Evolutionary conservation across 2,888 invertebrate genomes (phyloP).

Genomic region (Piscicola geometra): DNA sequence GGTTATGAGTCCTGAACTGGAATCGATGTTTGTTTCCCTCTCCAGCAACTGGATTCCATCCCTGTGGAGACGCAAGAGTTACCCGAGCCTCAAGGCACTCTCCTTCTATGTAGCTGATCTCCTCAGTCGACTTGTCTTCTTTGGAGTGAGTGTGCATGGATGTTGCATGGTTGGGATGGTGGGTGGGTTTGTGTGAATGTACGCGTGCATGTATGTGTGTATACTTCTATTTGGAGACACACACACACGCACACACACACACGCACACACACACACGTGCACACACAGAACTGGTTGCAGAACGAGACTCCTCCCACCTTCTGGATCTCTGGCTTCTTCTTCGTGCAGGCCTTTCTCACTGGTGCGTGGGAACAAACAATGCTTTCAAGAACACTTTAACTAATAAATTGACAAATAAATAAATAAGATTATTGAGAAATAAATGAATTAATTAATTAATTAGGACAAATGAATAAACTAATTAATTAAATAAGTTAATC

Average conservation of each 20-base stretch:
- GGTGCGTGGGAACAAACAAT: too few relatives aligned
- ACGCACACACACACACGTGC: not conserved
- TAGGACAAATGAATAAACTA: too few relatives aligned
- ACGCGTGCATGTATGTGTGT: too few relatives aligned
- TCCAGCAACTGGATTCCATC: constrained; percentile 47
- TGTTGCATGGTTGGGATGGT: not conserved
- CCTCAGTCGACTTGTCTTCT: constrained; percentile 51
- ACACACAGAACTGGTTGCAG: constrained; percentile 67
- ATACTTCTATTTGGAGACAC: too few relatives aligned
- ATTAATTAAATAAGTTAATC: too few relatives aligned
- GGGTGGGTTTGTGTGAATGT: too few relatives aligned
- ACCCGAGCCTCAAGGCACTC: constrained; percentile 55
- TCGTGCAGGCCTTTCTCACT: constrained; percentile 85
- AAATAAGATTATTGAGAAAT: too few relatives aligned
- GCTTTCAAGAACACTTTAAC: too few relatives aligned
- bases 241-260: not conserved
- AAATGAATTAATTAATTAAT: too few relatives aligned
- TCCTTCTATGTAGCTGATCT: constrained; percentile 55
- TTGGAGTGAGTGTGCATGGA: constrained; percentile 47
- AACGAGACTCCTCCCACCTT: constrained; percentile 74
- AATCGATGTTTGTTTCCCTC: constrained; percentile 28
- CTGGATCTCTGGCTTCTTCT: constrained; percentile 89
- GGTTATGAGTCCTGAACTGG: constrained; percentile 22
- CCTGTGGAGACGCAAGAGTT: constrained; percentile 55
- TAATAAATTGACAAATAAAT: too few relatives aligned